Percentiles rank a stretch among this genome's conserved stretches.
phyloP scores from a whole-genome alignment of 1,140 invertebrate genomes.

The Phymorhynchus buccinoides region DNA sequence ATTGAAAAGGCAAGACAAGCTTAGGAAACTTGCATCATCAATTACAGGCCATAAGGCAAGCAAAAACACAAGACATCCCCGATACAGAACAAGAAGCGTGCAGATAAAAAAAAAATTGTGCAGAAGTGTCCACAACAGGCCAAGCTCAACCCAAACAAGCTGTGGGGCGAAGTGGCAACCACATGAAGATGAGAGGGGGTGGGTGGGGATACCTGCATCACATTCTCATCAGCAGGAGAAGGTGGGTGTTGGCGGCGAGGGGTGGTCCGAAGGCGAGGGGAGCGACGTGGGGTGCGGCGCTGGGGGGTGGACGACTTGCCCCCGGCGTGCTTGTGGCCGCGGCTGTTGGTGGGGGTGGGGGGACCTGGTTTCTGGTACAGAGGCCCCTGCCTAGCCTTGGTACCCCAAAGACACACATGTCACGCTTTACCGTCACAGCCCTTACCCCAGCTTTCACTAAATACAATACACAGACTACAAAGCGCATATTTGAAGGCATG shows the following conservation, averaged over 20 bases:
- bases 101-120: too few species aligned
- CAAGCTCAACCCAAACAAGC: too few species aligned
- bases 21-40: too few species aligned
- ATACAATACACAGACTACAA: background rate
- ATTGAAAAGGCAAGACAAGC: too few species aligned
- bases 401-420: background rate
- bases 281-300: slow-evolving; percentile 8
- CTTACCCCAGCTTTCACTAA: background rate
- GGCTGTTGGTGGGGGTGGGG: slow-evolving; percentile 52
- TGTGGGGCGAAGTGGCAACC: too few species aligned
- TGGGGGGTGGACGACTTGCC: background rate
- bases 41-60: too few species aligned
- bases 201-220: slow-evolving; percentile 2
- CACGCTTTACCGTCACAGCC: background rate
- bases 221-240: background rate
- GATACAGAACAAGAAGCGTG: too few species aligned
- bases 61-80: too few species aligned
- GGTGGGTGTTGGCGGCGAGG: background rate
- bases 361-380: slow-evolving; percentile 60
- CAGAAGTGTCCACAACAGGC: too few species aligned
- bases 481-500: too few species aligned
- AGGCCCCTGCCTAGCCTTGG: slow-evolving; percentile 52
- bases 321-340: background rate
- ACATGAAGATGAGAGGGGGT: too few species aligned
- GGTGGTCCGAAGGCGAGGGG: background rate